A percentile compares a stretch with the other conserved stretches of the same genome.
Conservation (phyloP, 2,888 invertebrate species). For the Lypha dubia region DNA sequence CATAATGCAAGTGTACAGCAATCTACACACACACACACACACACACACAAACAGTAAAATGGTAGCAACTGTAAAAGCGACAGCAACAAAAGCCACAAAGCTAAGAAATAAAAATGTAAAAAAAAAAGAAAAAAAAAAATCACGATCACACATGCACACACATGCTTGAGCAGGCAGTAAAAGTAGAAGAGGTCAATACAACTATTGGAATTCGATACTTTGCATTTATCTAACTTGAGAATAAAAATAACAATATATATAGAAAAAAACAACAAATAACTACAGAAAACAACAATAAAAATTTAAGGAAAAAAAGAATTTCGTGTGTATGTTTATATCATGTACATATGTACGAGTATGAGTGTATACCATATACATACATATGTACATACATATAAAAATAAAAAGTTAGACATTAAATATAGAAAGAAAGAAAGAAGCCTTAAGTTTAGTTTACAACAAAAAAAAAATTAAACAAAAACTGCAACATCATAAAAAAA, state of each 20-base stretch:
- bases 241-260: conserved; percentile 46
- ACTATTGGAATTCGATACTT: conserved; percentile 77
- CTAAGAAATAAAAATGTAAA: not conserved
- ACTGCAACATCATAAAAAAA: conserved; percentile 31
- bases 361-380: no score
- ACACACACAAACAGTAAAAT: not conserved
- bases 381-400: not conserved
- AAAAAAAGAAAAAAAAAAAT: conserved; percentile 30
- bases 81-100: conserved; percentile 16
- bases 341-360: not conserved
- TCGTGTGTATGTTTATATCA: not conserved
- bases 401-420: conserved; percentile 57
- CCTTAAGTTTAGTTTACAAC: conserved; percentile 46
- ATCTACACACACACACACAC: conserved; percentile 1
- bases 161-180: conserved; percentile 45
- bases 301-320: conserved; percentile 2
- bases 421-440: conserved; percentile 50
- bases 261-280: conserved; percentile 19
- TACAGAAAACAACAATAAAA: conserved; percentile 24
- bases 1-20: conserved; percentile 57
- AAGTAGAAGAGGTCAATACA: conserved; percentile 76
- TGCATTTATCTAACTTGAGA: conserved; percentile 66
- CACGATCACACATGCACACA: conserved; percentile 31
- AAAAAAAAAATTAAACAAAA: conserved; percentile 60
- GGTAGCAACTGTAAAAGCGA: conserved; percentile 43